phyloP scores from a whole-genome alignment of 1,140 invertebrate genomes.

The Calephelis nemesis region DNA sequence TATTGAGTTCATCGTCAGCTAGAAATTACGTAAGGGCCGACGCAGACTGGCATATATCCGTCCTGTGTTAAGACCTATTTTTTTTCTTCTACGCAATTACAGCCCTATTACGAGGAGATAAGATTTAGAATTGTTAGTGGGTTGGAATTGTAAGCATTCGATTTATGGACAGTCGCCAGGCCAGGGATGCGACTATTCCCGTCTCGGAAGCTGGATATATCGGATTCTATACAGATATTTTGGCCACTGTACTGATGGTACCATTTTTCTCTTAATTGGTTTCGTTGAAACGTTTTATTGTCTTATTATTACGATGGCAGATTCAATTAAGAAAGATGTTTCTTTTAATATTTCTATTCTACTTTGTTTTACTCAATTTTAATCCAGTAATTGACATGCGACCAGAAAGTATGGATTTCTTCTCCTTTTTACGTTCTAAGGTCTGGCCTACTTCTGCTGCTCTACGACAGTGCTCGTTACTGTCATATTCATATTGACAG shows the following conservation, averaged over 20 bases:
- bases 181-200: slow-evolving; percentile 76
- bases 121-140: slow-evolving; percentile 49
- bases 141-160: slow-evolving; percentile 44
- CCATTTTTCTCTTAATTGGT: slow-evolving; percentile 7
- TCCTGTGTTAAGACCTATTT: slow-evolving; percentile 32
- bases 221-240: slow-evolving; percentile 5
- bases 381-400: too few relatives aligned
- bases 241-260: background rate
- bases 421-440: too few relatives aligned
- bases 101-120: slow-evolving; percentile 44
- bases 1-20: slow-evolving; percentile 69
- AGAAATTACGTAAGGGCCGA: slow-evolving; percentile 67
- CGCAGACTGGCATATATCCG: slow-evolving; percentile 66
- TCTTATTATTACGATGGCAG: background rate
- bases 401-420: too few relatives aligned
- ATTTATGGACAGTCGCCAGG: slow-evolving; percentile 68
- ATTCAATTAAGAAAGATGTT: background rate
- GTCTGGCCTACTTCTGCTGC: too few relatives aligned
- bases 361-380: too few relatives aligned
- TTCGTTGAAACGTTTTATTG: background rate
- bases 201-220: slow-evolving; percentile 56
- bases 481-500: too few relatives aligned
- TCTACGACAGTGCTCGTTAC: too few relatives aligned
- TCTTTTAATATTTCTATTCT: background rate
- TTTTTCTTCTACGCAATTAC: slow-evolving; percentile 33